Conservation (phyloP, 2,797 vertebrate genomes). For the Garrulus glandarius region DNA sequence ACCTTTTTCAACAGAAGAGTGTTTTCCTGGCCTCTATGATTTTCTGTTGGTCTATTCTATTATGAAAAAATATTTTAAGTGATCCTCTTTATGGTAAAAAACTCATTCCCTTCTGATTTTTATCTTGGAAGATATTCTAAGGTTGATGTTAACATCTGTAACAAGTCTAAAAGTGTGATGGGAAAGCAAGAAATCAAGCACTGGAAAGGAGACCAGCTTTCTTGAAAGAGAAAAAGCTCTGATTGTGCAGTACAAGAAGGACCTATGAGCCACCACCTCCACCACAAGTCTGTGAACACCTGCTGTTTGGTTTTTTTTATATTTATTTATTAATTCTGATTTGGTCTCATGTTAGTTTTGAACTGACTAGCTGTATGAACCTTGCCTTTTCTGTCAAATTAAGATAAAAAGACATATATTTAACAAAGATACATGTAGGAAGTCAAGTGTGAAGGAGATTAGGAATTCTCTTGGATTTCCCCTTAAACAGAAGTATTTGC, state of each 20-base stretch:
- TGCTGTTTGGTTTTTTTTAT: neutral
- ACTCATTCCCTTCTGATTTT: neutral
- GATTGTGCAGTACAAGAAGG: neutral
- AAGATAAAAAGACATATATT: neutral
- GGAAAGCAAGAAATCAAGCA: neutral
- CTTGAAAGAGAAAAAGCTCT: neutral
- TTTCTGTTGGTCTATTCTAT: neutral
- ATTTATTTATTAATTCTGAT: neutral
- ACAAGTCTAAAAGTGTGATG: neutral
- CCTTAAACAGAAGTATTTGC: neutral
- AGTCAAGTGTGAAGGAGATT: fast-evolving
- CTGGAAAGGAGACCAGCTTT: neutral
- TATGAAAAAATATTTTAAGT: neutral
- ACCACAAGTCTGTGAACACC: neutral
- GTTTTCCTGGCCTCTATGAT: neutral
- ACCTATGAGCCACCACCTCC: neutral
- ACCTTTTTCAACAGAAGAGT: neutral
- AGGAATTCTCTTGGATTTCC: neutral
- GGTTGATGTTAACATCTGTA: neutral
- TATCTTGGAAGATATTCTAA: neutral
- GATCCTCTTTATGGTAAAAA: neutral
- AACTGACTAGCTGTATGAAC: neutral
- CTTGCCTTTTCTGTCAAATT: neutral
- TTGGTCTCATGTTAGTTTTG: neutral
- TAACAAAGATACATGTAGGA: neutral